A percentile compares a stretch with the other conserved stretches of the same genome.
Conservation (phyloP, 2,888 invertebrate genomes). For the Netelia melanura region DNA sequence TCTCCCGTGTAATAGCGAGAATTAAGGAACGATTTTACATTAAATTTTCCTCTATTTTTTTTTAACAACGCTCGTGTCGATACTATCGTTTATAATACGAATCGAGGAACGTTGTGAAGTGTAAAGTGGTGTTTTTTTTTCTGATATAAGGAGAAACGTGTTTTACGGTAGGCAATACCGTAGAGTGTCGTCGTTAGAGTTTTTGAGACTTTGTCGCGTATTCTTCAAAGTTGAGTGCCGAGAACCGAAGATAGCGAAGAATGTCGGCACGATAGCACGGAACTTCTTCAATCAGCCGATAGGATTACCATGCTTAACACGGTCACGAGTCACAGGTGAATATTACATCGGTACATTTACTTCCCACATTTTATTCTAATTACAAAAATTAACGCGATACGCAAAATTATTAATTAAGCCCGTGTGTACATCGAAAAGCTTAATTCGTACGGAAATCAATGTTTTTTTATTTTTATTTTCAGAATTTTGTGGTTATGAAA, state of each 20-base stretch:
- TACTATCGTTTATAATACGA: not conserved
- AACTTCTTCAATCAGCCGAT: conserved; percentile 66
- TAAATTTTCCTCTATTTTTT: not conserved
- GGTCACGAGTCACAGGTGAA: conserved; percentile 82
- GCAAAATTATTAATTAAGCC: no score
- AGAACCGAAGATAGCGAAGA: conserved; percentile 35
- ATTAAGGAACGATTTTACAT: not conserved
- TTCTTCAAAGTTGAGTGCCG: not conserved
- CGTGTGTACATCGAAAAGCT: no score
- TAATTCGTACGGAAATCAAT: no score
- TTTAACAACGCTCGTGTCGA: not conserved
- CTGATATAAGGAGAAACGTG: not conserved
- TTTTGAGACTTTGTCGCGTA: not conserved
- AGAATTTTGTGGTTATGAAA: no score
- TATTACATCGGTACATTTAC: conserved; percentile 26
- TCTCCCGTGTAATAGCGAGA: no score
- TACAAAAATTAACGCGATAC: not conserved
- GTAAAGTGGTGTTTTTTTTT: conserved; percentile 4
- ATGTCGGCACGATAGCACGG: conserved; percentile 58
- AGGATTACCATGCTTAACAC: conserved; percentile 83
- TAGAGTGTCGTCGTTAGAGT: not conserved
- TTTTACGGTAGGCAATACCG: not conserved
- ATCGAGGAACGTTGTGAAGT: not conserved
- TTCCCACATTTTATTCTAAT: conserved; percentile 1
- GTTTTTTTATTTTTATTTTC: no score